Percentiles rank a stretch among this genome's conserved stretches.
phyloP scores from a whole-genome alignment of 2,113 vertebrate species.

The Pycnonotus jocosus region DNA sequence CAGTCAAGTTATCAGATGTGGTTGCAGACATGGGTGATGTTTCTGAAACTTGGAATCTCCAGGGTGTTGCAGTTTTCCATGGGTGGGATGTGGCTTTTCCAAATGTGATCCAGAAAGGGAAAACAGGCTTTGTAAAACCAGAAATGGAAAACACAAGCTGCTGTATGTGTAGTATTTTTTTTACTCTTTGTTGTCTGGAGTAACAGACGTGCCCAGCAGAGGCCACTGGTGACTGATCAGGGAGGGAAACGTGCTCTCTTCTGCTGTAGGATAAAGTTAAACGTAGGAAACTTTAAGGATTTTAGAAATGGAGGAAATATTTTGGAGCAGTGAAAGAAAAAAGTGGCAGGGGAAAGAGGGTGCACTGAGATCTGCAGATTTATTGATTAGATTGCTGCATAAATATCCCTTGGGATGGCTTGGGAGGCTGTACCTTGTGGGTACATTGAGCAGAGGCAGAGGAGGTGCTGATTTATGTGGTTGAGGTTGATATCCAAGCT shows the following conservation, averaged over 20 bases:
- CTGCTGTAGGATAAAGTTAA: background rate
- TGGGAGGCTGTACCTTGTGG: background rate
- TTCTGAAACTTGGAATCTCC: background rate
- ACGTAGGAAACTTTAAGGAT: background rate
- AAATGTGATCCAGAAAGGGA: background rate
- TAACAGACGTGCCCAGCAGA: conserved; percentile 52
- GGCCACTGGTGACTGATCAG: conserved; percentile 8
- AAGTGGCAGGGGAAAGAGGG: background rate
- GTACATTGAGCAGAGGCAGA: accelerated
- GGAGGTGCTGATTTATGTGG: background rate
- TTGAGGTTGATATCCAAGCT: background rate
- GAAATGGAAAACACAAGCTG: background rate
- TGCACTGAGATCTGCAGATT: background rate
- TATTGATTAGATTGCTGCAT: background rate
- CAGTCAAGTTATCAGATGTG: background rate
- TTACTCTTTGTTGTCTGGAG: background rate
- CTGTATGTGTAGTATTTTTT: accelerated
- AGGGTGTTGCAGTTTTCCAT: background rate
- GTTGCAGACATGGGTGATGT: background rate
- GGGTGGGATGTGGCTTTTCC: background rate
- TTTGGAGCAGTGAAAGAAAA: background rate
- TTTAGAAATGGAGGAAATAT: background rate
- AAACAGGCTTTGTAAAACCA: background rate
- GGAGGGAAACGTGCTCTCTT: background rate
- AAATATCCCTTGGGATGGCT: background rate